These are phyloP conservation scores for Lomographa bimaculata DNA, from an alignment of 2,888 invertebrate genomes.

Conservation along the genomic window DNA sequence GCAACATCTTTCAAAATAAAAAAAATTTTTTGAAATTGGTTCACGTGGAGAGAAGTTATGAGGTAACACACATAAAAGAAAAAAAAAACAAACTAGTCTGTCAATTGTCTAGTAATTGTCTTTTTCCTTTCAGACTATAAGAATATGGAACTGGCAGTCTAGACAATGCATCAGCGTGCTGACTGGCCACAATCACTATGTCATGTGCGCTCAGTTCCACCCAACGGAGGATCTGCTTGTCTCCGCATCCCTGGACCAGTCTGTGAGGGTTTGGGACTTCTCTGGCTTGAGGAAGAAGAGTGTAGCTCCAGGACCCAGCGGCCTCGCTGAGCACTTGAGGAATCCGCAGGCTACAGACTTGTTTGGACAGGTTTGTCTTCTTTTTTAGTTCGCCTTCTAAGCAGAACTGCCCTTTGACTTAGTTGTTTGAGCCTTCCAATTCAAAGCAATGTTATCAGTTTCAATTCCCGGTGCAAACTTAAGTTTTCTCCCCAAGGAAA, in stretches of 20 bases:
- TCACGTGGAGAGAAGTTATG: too few species aligned
- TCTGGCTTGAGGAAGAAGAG: constrained; percentile 98
- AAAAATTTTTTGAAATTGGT: too few species aligned
- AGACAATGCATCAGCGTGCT: constrained; percentile 97
- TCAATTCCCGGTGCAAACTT: too few species aligned
- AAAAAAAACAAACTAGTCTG: too few species aligned
- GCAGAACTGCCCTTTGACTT: too few species aligned
- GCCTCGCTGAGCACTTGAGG: constrained; percentile 93
- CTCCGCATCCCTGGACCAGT: constrained; percentile 98
- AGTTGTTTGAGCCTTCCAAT: too few species aligned
- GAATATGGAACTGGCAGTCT: constrained; percentile 99
- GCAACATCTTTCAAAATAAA: too few species aligned
- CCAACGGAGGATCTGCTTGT: constrained; percentile 98
- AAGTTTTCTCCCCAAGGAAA: too few species aligned
- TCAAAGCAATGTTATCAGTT: too few species aligned
- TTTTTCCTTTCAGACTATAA: constrained; percentile 88
- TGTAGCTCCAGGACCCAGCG: constrained; percentile 97
- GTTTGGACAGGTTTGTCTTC: constrained; percentile 88
- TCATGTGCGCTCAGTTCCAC: constrained; percentile 99
- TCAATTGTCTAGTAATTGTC: too few species aligned
- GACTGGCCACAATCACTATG: constrained; percentile 99
- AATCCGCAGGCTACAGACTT: constrained; percentile 95
- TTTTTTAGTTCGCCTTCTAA: too few species aligned
- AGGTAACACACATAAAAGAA: too few species aligned
- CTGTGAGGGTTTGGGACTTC: constrained; percentile 99